phyloP scores from a whole-genome alignment of 1,140 invertebrate genomes.

The Steinernema feltiae region DNA sequence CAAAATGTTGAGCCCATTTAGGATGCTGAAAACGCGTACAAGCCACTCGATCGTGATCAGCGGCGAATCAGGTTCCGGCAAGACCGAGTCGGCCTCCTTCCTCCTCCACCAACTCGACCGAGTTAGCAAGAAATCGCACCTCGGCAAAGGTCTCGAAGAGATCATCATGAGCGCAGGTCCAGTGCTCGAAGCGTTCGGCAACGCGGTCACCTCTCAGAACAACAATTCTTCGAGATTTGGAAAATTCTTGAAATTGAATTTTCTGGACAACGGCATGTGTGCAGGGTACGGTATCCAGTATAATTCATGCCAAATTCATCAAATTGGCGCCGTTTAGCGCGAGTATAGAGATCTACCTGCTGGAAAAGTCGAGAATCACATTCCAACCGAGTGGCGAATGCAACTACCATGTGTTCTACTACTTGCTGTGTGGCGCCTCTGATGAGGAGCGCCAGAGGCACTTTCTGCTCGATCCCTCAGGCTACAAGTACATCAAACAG shows the following conservation, averaged over 20 bases:
- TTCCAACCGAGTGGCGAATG: conserved; percentile 81
- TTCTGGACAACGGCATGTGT: conserved; percentile 95
- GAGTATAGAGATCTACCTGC: conserved; percentile 88
- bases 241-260: conserved; percentile 93
- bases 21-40: conserved; percentile 76
- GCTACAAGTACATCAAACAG: conserved; percentile 76
- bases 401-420: conserved; percentile 97
- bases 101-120: conserved; percentile 88
- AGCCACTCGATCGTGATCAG: conserved; percentile 94
- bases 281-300: conserved; percentile 75
- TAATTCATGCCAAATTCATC: conserved; percentile 20
- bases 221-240: conserved; percentile 93
- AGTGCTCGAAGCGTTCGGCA: conserved; percentile 90
- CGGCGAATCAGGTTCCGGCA: conserved; percentile 67
- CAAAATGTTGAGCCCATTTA: conserved; percentile 19
- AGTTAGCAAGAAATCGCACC: conserved; percentile 85
- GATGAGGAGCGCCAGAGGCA: conserved; percentile 74
- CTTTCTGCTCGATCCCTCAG: conserved; percentile 72
- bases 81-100: conserved; percentile 88
- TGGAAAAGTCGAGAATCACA: conserved; percentile 91
- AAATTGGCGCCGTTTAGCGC: conserved; percentile 66
- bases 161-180: conserved; percentile 89
- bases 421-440: conserved; percentile 79
- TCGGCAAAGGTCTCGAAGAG: conserved; percentile 80
- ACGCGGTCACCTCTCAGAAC: conserved; percentile 90